These are phyloP conservation scores for Drosophila pachea DNA, from an alignment of 1,140 invertebrate species.

Conservation along the genomic window DNA sequence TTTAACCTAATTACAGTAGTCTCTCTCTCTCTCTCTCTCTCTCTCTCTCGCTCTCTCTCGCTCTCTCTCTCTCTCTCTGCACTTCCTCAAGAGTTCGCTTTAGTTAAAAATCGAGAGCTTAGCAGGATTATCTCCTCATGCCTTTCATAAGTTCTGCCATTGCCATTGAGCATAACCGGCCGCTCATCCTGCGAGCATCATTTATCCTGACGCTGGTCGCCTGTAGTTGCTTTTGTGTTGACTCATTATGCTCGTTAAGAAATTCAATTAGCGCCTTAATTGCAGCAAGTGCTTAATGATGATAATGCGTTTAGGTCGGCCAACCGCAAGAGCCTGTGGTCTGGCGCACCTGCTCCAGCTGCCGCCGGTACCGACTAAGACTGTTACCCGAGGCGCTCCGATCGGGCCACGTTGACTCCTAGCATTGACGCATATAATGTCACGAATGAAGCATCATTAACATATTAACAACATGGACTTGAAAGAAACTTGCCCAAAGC, in stretches of 20 bases:
- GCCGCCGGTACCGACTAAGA: not conserved
- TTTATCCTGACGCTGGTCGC: conserved; percentile 7
- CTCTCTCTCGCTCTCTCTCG: not conserved
- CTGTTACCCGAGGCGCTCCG: not conserved
- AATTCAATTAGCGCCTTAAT: conserved; percentile 73
- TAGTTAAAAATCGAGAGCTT: too few relatives aligned
- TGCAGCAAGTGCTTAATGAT: conserved; percentile 70
- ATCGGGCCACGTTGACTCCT: conserved; percentile 14
- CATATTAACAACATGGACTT: conserved; percentile 46
- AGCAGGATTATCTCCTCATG: too few relatives aligned
- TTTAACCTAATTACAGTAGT: conserved; percentile 67
- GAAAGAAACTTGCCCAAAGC: conserved; percentile 13
- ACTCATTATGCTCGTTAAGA: conserved; percentile 73
- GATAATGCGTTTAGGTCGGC: conserved; percentile 61
- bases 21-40: conserved; percentile 10
- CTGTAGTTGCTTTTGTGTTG: conserved; percentile 56
- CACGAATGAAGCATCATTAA: conserved; percentile 37
- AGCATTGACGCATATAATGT: conserved; percentile 19
- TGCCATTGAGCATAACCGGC: too few relatives aligned
- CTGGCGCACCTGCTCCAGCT: not conserved
- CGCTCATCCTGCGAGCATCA: too few relatives aligned
- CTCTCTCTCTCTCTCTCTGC: too few relatives aligned
- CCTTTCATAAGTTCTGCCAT: too few relatives aligned
- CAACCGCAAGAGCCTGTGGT: conserved; percentile 1
- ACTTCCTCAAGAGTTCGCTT: too few relatives aligned